Evolutionary conservation across 2,888 invertebrate genomes (phyloP).

Genomic region (Lamproptera curius): DNA sequence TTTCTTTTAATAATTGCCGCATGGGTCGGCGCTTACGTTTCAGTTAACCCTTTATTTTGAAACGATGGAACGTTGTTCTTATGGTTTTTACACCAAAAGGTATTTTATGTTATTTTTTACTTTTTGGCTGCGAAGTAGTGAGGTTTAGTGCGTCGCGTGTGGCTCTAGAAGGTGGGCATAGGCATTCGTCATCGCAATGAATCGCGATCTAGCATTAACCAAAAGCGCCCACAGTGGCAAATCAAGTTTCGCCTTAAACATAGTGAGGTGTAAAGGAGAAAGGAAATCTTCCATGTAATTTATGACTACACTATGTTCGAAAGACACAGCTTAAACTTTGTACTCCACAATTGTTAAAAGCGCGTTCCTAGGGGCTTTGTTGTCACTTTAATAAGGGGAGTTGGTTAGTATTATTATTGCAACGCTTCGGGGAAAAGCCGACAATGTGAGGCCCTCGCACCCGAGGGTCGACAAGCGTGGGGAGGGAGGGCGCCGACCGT

Average conservation of each 20-base stretch:
- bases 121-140: slow-evolving; percentile 64
- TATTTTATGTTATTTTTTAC: slow-evolving; percentile 81
- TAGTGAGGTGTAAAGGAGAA: slow-evolving; percentile 22
- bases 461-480: slow-evolving; percentile 68
- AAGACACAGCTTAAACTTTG: not conserved
- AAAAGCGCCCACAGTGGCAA: slow-evolving; percentile 30
- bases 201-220: slow-evolving; percentile 30
- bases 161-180: slow-evolving; percentile 43
- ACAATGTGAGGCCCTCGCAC: slow-evolving; percentile 64
- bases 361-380: slow-evolving; percentile 28
- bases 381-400: slow-evolving; percentile 27
- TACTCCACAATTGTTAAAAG: slow-evolving; percentile 24
- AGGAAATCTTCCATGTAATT: slow-evolving; percentile 17
- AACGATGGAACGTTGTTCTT: slow-evolving; percentile 89
- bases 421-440: slow-evolving; percentile 64
- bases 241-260: slow-evolving; percentile 20
- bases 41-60: slow-evolving; percentile 78
- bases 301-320: slow-evolving; percentile 6
- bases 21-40: slow-evolving; percentile 76
- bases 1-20: slow-evolving; percentile 70
- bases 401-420: slow-evolving; percentile 62
- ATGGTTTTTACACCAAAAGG: slow-evolving; percentile 90
- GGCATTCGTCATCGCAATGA: slow-evolving; percentile 33
- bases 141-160: slow-evolving; percentile 69
- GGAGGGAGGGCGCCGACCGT: slow-evolving; percentile 64